Base-by-base conservation (phyloP, 1,140 invertebrate genomes). In the Pseudachorutes palmiensis region DNA sequence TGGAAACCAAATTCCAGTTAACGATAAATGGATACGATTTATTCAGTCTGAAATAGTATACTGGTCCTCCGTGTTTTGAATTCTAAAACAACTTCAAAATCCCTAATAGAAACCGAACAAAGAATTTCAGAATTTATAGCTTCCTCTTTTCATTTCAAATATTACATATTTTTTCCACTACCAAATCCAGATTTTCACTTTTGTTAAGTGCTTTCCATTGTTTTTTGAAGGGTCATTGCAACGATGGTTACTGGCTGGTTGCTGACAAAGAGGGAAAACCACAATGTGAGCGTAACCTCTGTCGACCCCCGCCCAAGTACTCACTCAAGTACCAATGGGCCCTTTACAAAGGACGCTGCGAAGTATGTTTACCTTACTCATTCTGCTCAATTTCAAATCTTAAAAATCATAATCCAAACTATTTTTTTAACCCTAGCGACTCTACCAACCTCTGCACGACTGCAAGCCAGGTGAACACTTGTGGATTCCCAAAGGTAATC, bases 401-500 rank as follows among this genome's bases (percentile, higher is more conserved):
- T 57, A 57, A 12, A 9, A 30, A 31, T 31, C 16, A 14, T 61
- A 14, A 28, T 61, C 16, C 5, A 61, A 61, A 31, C 14, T 33
- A 31, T 33, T 61, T 33, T 26, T 12, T 3, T 33, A 28, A 58
- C 33, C 68, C 57, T 65, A 72, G 49, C 49, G 70, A 32, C 48
- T 73, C n/a, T 71, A 68, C 62, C 60, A 73, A 55, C 69, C 69
- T n/a, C 41, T 71, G 32, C 69, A 71, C 48, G 72, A 73, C 66
- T 73, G 72, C 55, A 69, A 71, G 48, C 70, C 69, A 32, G 72
- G 62, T n/a, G 72, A 73, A 32, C 67, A 70, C 48, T 51, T 73
- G 29, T 73, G 72, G 72, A 58, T 70, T 36, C 65, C 65, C 3
- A 69, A 72, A 60, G 67, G 72, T 26, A 59, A 71, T 36, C 66